Conservation (phyloP, 2,888 invertebrate species). For the Acanthopleura granulata region DNA sequence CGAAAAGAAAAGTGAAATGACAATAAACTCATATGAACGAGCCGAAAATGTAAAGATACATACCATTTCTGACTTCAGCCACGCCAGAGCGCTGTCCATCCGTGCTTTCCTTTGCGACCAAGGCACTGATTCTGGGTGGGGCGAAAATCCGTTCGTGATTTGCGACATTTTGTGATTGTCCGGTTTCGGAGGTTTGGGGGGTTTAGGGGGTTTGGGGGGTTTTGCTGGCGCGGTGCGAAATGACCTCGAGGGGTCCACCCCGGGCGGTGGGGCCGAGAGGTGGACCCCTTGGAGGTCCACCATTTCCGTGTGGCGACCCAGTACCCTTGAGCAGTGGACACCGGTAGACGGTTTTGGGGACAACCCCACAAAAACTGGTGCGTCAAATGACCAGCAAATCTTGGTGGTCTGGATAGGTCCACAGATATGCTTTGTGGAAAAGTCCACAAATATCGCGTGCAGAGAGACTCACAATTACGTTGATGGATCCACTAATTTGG, state of each 20-base stretch:
- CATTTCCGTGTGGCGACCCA: neutral
- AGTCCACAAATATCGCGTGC: too few relatives aligned
- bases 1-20: too few relatives aligned
- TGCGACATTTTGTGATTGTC: neutral
- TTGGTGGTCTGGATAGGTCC: too few relatives aligned
- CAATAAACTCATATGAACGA: too few relatives aligned
- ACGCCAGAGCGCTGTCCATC: neutral
- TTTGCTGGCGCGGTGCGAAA: neutral
- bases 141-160: neutral
- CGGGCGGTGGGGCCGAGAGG: neutral
- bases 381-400: too few relatives aligned
- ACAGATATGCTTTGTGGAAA: too few relatives aligned
- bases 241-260: too few relatives aligned
- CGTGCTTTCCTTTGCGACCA: neutral
- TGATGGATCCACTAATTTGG: neutral
- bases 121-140: neutral
- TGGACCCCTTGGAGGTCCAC: neutral
- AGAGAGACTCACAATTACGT: too few relatives aligned
- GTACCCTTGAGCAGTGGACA: neutral
- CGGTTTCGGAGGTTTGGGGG: neutral
- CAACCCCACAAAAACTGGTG: too few relatives aligned
- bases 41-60: neutral
- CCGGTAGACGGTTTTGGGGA: neutral
- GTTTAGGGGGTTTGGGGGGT: neutral
- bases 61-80: constrained; percentile 7